Conservation (phyloP, 2,888 invertebrate genomes). For the Drosophila paramelanica region DNA sequence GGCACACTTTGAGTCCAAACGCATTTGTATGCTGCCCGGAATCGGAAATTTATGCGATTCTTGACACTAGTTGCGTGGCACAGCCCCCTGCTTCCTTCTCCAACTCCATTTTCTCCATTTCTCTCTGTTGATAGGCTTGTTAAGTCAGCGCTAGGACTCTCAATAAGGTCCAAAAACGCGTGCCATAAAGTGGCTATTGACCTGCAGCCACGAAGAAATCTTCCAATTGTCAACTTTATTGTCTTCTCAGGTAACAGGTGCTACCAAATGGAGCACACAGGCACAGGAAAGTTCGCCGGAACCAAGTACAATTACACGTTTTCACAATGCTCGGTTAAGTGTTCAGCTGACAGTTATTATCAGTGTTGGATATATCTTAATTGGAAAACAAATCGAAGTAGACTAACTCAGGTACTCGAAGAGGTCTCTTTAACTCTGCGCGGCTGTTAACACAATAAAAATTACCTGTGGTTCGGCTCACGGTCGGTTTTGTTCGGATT, state of each 20-base stretch:
- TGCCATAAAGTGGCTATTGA: conserved; percentile 44
- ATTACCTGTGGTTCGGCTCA: no score
- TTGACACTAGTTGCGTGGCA: conserved; percentile 78
- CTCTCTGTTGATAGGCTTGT: conserved; percentile 16
- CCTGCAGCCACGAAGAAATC: conserved; percentile 19
- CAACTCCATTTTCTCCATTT: background rate
- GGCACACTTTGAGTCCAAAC: conserved; percentile 75
- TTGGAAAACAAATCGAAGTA: no score
- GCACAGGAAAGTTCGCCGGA: background rate
- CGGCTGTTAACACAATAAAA: no score
- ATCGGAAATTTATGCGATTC: conserved; percentile 82
- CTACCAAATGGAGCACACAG: background rate
- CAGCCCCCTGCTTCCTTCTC: background rate
- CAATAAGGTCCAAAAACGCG: conserved; percentile 16
- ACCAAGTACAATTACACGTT: conserved; percentile 1
- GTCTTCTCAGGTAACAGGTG: conserved; percentile 34
- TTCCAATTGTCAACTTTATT: conserved; percentile 19
- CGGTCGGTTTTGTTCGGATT: no score
- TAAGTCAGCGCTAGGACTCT: conserved; percentile 28
- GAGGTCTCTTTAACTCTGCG: no score
- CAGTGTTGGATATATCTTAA: background rate
- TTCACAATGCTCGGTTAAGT: conserved; percentile 6
- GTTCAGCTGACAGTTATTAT: background rate
- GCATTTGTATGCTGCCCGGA: conserved; percentile 70
- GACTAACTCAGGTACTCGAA: no score